A percentile compares a stretch with the other conserved stretches of the same genome.
Conservation (phyloP, 1,140 invertebrate genomes). For the Saccostrea cuccullata region DNA sequence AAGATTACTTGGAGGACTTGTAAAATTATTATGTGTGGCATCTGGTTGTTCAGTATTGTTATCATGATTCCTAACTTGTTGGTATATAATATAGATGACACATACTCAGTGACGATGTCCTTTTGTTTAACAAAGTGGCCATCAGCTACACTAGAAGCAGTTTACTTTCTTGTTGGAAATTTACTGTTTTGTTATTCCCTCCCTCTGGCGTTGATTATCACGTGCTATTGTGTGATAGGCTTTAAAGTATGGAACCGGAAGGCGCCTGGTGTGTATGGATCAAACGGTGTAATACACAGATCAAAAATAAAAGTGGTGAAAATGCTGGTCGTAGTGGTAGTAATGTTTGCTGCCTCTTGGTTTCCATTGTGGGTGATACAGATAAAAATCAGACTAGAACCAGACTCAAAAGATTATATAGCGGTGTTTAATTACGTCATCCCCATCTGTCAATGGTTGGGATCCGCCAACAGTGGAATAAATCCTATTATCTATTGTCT, state of each 20-base stretch:
- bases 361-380: conserved; percentile 88
- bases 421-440: conserved; percentile 88
- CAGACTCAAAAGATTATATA: conserved; percentile 80
- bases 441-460: conserved; percentile 97
- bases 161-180: conserved; percentile 94
- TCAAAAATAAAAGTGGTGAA: conserved; percentile 87
- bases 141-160: conserved; percentile 83
- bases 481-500: conserved; percentile 99
- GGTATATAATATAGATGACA: conserved; percentile 85
- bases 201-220: conserved; percentile 92
- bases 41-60: conserved; percentile 92
- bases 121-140: conserved; percentile 69
- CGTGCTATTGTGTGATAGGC: conserved; percentile 96
- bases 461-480: conserved; percentile 97
- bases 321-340: conserved; percentile 96
- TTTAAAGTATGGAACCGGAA: conserved; percentile 92
- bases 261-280: conserved; percentile 84
- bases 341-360: conserved; percentile 97
- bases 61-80: conserved; percentile 93
- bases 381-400: conserved; percentile 57
- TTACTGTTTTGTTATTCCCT: conserved; percentile 94
- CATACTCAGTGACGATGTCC: conserved; percentile 39
- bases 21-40: conserved; percentile 90
- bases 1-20: conserved; percentile 93
- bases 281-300: conserved; percentile 72